These are phyloP conservation scores for Paragorgia papillata DNA, from an alignment of 92 coral and sea anemone species.

Conservation along the genomic window DNA sequence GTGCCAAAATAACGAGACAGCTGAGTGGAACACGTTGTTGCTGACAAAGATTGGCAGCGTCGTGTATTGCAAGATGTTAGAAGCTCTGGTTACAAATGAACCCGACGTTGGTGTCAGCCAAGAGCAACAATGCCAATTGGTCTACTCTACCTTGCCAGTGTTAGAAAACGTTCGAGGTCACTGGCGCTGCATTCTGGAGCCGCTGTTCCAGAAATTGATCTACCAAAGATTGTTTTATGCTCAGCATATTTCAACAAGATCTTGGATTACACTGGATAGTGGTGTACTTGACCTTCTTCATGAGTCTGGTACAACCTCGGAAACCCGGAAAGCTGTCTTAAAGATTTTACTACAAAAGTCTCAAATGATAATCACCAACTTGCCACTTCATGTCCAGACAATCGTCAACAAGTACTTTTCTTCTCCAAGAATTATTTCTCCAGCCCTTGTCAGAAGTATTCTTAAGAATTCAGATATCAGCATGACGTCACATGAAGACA, in stretches of 20 bases:
- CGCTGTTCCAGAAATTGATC: slow-evolving; percentile 51
- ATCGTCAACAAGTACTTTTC: slow-evolving; percentile 9
- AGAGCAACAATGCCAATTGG: slow-evolving; percentile 14
- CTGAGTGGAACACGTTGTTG: slow-evolving; percentile 78
- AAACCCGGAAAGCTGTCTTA: slow-evolving; percentile 42
- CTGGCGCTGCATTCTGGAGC: slow-evolving; percentile 61
- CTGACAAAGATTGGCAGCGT: slow-evolving; percentile 56
- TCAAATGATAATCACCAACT: slow-evolving; percentile 57
- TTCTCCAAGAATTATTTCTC: slow-evolving; percentile 49
- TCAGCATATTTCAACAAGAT: slow-evolving; percentile 38
- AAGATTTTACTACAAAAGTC: slow-evolving; percentile 57
- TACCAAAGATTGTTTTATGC: slow-evolving; percentile 56
- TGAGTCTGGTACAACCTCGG: background rate
- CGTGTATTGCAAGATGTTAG: slow-evolving; percentile 65
- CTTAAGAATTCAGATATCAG: slow-evolving; percentile 26
- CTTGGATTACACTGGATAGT: slow-evolving; percentile 50
- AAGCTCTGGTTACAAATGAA: slow-evolving; percentile 37
- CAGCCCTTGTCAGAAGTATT: slow-evolving; percentile 57
- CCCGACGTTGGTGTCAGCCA: slow-evolving; percentile 27
- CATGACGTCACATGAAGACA: slow-evolving; percentile 23
- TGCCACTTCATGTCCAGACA: slow-evolving; percentile 62
- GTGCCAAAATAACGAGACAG: slow-evolving; percentile 74
- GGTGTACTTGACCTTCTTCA: slow-evolving; percentile 57
- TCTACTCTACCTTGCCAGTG: slow-evolving; percentile 72
- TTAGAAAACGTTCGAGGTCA: slow-evolving; percentile 48